Conservation (phyloP, 2,797 vertebrate genomes). For the Melanotaenia nigrans region DNA sequence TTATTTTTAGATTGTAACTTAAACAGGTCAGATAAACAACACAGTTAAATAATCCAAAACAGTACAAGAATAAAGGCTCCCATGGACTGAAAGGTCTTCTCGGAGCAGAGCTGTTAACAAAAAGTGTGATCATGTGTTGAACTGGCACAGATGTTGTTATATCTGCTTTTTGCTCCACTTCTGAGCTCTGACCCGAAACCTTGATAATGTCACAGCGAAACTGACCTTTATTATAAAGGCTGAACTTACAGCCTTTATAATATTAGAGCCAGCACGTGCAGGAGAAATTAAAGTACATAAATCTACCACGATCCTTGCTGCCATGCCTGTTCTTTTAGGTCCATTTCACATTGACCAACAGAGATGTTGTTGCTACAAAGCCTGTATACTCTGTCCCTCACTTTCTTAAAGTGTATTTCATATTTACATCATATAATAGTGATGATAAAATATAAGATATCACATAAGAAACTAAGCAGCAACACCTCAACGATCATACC, state of each 20-base stretch:
- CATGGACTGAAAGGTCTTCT: not conserved
- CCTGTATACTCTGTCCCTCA: conserved; percentile 29
- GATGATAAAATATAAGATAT: not conserved
- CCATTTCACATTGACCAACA: not conserved
- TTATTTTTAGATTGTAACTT: not conserved
- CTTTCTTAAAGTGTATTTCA: not conserved
- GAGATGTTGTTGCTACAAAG: conserved; percentile 32
- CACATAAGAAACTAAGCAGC: not conserved
- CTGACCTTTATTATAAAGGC: not conserved
- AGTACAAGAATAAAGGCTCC: not conserved
- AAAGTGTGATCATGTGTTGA: not conserved
- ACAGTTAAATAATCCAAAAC: not conserved
- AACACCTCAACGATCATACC: not conserved
- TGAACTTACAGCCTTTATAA: not conserved
- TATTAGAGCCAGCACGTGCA: not conserved
- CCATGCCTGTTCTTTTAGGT: not conserved
- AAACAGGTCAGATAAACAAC: not conserved
- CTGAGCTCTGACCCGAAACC: not conserved
- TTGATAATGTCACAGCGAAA: not conserved
- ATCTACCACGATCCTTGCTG: not conserved
- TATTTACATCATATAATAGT: not conserved
- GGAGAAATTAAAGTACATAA: not conserved
- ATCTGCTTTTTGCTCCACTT: not conserved
- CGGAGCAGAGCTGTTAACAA: not conserved
- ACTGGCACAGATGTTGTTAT: not conserved